Conservation (phyloP, 2,888 invertebrate genomes). For the Ypsolopha sequella region DNA sequence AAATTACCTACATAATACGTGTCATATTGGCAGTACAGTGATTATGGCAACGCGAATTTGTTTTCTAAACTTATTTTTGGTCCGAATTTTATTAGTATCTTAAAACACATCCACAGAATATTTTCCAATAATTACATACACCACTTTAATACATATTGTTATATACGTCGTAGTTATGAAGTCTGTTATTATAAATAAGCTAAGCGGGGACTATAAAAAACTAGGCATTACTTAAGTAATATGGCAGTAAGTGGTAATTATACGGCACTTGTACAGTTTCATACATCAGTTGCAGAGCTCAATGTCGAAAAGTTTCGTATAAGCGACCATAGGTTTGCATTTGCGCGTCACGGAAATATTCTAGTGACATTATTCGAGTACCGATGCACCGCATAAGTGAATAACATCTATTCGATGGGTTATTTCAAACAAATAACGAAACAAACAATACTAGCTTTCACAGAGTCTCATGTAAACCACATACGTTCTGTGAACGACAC, state of each 20-base stretch:
- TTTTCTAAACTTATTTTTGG: slow-evolving; percentile 63
- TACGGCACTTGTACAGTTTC: slow-evolving; percentile 14
- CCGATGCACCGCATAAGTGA: slow-evolving; percentile 29
- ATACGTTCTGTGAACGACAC: slow-evolving; percentile 18
- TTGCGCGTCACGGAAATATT: slow-evolving; percentile 34
- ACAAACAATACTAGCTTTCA: slow-evolving; percentile 36
- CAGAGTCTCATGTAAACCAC: slow-evolving; percentile 10
- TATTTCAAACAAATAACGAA: slow-evolving; percentile 33
- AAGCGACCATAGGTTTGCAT: slow-evolving; percentile 8
- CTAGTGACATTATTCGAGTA: slow-evolving; percentile 39
- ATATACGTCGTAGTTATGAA: slow-evolving; percentile 33
- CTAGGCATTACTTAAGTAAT: slow-evolving; percentile 54
- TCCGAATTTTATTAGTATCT: slow-evolving; percentile 47
- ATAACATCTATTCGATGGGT: slow-evolving; percentile 61
- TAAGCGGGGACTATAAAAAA: slow-evolving; percentile 50
- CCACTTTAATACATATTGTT: slow-evolving; percentile 65
- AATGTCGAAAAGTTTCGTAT: no score
- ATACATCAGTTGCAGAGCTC: background rate
- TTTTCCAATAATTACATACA: slow-evolving; percentile 55
- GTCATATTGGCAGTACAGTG: slow-evolving; percentile 31
- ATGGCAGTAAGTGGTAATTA: slow-evolving; percentile 63
- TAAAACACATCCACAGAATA: slow-evolving; percentile 42
- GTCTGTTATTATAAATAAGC: slow-evolving; percentile 39
- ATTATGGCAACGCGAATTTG: slow-evolving; percentile 68
- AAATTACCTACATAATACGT: slow-evolving; percentile 35